Evolutionary conservation across 1,140 invertebrate genomes (phyloP).

Genomic region (Tribolium madens): DNA sequence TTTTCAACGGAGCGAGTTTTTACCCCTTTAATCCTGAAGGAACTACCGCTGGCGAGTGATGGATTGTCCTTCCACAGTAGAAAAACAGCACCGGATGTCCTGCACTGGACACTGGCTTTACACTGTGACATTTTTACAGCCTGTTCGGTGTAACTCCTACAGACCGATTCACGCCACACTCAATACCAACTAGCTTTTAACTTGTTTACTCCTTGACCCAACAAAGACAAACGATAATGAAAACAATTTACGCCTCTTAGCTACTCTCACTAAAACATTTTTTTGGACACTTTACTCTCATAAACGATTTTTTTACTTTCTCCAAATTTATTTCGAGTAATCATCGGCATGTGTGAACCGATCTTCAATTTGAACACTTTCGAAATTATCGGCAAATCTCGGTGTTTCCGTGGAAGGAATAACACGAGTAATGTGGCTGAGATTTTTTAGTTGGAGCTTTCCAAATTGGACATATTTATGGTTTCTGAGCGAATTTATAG

Average conservation of each 20-base stretch:
- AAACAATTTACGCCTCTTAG: slow-evolving; percentile 2
- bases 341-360: slow-evolving; percentile 6
- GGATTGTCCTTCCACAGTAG: background rate
- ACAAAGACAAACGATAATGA: slow-evolving; percentile 16
- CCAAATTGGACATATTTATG: slow-evolving; percentile 51
- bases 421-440: slow-evolving; percentile 38
- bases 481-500: slow-evolving; percentile 48
- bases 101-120: slow-evolving; percentile 31
- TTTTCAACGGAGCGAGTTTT: slow-evolving; percentile 14
- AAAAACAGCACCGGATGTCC: slow-evolving; percentile 34
- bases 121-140: slow-evolving; percentile 32
- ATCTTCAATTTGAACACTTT: slow-evolving; percentile 1
- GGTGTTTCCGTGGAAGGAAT: slow-evolving; percentile 43
- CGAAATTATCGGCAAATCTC: slow-evolving; percentile 49
- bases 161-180: slow-evolving; percentile 31
- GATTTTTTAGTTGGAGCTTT: slow-evolving; percentile 42
- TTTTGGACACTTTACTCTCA: background rate
- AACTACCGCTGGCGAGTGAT: slow-evolving; percentile 7
- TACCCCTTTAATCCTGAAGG: slow-evolving; percentile 24
- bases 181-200: slow-evolving; percentile 16
- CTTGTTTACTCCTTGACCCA: slow-evolving; percentile 22
- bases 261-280: background rate
- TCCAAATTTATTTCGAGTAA: too few relatives aligned
- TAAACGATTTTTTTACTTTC: background rate
- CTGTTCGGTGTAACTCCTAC: slow-evolving; percentile 2